phyloP scores from a whole-genome alignment of 2,888 invertebrate species.

The Tetheella fluctuosa region DNA sequence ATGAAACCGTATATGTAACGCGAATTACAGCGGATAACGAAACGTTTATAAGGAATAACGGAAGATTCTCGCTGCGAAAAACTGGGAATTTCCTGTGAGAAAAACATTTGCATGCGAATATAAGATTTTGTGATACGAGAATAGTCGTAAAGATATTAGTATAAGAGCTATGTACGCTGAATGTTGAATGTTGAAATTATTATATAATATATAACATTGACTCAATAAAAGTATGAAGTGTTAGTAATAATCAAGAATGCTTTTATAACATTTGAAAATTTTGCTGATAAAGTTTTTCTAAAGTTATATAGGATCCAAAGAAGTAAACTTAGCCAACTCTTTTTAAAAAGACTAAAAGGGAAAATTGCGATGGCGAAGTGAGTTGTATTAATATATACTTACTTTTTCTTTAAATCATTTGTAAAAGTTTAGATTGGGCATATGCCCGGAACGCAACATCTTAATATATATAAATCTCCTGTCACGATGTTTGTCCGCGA shows the following conservation, averaged over 20 bases:
- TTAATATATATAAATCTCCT: no score
- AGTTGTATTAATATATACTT: background rate
- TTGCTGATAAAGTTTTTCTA: background rate
- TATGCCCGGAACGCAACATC: conserved; percentile 15
- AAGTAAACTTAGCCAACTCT: background rate
- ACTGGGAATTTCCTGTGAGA: conserved; percentile 3
- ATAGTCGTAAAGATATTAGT: conserved; percentile 5
- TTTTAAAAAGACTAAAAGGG: background rate
- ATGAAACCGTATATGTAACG: background rate
- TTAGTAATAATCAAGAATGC: background rate
- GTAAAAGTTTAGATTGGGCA: conserved; percentile 10
- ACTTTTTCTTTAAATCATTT: background rate
- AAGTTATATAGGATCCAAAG: background rate
- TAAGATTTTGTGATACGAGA: conserved; percentile 4
- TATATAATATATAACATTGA: background rate
- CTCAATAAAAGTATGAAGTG: background rate
- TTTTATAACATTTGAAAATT: background rate
- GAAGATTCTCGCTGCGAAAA: background rate
- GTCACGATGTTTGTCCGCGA: no score
- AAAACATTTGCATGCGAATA: conserved; percentile 4
- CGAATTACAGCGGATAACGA: background rate
- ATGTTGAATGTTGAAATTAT: background rate
- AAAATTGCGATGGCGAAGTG: background rate
- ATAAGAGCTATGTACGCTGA: background rate
- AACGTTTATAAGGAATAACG: conserved; percentile 6